Percentiles rank a stretch among this genome's conserved stretches.
Conservation (phyloP, 2,888 invertebrate genomes). For the Agrotis exclamationis region DNA sequence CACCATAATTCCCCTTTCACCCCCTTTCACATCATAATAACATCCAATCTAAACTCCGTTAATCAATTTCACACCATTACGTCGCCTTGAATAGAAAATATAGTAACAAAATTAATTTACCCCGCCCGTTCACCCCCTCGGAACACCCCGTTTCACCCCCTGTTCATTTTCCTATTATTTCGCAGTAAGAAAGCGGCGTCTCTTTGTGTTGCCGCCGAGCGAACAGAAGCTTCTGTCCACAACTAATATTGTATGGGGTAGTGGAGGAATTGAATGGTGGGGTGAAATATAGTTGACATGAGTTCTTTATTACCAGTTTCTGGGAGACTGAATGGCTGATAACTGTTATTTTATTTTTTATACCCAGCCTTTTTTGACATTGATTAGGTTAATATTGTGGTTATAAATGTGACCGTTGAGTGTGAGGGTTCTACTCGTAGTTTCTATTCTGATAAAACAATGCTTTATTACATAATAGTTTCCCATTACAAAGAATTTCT, state of each 20-base stretch:
- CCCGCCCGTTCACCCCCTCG: constrained; percentile 6
- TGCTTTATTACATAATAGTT: too few species aligned
- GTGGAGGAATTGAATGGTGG: constrained; percentile 11
- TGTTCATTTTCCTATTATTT: constrained; percentile 68
- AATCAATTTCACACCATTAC: constrained; percentile 63
- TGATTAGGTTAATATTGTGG: not conserved
- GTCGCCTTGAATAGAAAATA: constrained; percentile 60
- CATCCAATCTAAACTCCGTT: constrained; percentile 56
- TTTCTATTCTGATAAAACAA: too few species aligned
- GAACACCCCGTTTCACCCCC: constrained; percentile 18
- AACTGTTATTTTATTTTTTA: not conserved
- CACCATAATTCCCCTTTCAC: constrained; percentile 20
- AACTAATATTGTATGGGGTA: constrained; percentile 49
- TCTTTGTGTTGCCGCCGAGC: constrained; percentile 61
- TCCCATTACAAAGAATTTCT: too few species aligned
- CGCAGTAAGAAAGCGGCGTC: constrained; percentile 62
- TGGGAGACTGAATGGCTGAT: not conserved
- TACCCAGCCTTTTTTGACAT: not conserved
- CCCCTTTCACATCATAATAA: constrained; percentile 46
- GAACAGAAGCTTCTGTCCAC: constrained; percentile 51
- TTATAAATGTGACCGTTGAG: not conserved
- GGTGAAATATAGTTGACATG: not conserved
- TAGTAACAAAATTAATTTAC: constrained; percentile 65
- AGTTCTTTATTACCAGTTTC: not conserved
- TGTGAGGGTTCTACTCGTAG: too few species aligned